phyloP scores from a whole-genome alignment of 2,888 invertebrate genomes.

The Tolmerus cingulatus region DNA sequence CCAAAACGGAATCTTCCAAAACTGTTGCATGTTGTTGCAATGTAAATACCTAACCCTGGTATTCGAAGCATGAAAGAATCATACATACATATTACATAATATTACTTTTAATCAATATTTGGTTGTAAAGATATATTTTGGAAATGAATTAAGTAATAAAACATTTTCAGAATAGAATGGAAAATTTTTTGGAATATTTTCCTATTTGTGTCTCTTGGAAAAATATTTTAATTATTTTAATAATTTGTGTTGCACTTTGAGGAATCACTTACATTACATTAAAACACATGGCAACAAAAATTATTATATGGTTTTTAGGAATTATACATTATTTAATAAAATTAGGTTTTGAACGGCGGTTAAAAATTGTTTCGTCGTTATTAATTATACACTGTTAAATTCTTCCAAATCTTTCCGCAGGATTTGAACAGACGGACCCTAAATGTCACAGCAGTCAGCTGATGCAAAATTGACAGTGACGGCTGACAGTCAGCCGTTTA shows the following conservation, averaged over 20 bases:
- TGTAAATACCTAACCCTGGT: background rate
- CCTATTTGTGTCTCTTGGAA: no score
- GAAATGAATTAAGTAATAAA: no score
- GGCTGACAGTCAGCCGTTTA: background rate
- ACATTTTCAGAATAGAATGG: no score
- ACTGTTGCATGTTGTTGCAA: background rate
- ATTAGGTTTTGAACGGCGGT: background rate
- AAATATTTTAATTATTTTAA: no score
- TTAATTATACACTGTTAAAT: background rate
- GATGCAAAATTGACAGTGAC: background rate
- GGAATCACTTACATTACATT: no score
- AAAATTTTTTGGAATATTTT: no score
- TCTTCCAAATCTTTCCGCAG: background rate
- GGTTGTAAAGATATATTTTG: background rate
- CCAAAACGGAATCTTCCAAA: background rate
- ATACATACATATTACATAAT: background rate
- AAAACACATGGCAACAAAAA: no score
- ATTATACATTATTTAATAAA: no score
- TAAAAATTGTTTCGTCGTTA: background rate
- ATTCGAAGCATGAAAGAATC: background rate
- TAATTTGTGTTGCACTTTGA: no score
- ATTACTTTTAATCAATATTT: background rate
- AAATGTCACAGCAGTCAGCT: background rate
- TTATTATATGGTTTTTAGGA: no score
- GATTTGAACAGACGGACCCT: background rate